Evolutionary conservation across 1,140 invertebrate genomes (phyloP).

Genomic region (Calephelis nemesis): DNA sequence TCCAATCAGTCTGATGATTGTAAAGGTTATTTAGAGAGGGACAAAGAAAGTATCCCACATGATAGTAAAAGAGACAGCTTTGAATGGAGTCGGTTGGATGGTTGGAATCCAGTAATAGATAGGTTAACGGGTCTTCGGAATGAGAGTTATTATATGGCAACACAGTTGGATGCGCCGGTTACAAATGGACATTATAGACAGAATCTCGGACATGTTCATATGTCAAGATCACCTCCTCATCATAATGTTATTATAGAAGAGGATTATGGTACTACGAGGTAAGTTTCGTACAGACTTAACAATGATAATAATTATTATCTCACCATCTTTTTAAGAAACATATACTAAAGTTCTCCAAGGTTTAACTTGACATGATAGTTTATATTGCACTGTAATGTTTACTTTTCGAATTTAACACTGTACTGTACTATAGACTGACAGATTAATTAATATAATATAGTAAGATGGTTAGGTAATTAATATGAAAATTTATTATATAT

Average conservation of each 20-base stretch:
- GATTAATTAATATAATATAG: too few relatives aligned
- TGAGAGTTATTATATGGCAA: constrained; percentile 92
- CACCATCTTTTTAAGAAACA: too few relatives aligned
- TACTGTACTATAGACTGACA: too few relatives aligned
- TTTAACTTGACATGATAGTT: too few relatives aligned
- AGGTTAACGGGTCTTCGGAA: constrained; percentile 86
- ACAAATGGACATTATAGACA: constrained; percentile 61
- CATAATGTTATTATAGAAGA: constrained; percentile 85
- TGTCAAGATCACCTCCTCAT: constrained; percentile 67
- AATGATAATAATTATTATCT: too few relatives aligned
- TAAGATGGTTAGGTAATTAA: too few relatives aligned
- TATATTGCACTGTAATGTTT: too few relatives aligned
- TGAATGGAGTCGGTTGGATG: constrained; percentile 74
- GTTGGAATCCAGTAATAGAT: constrained; percentile 88
- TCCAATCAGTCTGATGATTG: constrained; percentile 74
- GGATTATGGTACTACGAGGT: constrained; percentile 80
- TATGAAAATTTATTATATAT: too few relatives aligned
- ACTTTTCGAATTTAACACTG: too few relatives aligned
- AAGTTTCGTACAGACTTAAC: neutral
- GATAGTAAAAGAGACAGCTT: constrained; percentile 76
- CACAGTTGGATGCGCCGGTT: constrained; percentile 67
- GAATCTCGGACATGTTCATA: constrained; percentile 59
- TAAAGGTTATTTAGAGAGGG: constrained; percentile 72
- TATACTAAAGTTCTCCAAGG: too few relatives aligned
- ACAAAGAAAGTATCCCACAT: constrained; percentile 63